phyloP scores from a whole-genome alignment of 2,797 vertebrate species.

The Myotis planiceps region DNA sequence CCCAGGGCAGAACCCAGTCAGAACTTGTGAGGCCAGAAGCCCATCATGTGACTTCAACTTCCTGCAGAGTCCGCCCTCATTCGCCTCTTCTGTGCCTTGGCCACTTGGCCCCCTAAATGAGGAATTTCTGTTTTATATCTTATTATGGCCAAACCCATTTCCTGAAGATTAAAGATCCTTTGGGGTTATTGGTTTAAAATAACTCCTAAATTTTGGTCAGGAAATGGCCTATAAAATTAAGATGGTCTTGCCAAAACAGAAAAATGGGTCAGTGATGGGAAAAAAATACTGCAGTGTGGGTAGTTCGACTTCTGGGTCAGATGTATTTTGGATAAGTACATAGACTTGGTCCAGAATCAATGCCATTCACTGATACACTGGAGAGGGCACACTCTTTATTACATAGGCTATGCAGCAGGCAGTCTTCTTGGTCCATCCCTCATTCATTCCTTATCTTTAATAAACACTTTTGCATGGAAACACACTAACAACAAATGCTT shows the following conservation, averaged over 20 bases:
- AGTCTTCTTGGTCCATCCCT: rapidly evolving
- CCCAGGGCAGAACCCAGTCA: background rate
- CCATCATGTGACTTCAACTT: background rate
- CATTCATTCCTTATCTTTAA: background rate
- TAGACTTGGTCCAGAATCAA: background rate
- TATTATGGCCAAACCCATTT: constrained; percentile 31
- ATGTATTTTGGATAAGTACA: background rate
- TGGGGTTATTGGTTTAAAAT: constrained; percentile 74
- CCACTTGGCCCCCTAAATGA: background rate
- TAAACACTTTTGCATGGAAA: background rate
- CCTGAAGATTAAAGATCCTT: constrained; percentile 61
- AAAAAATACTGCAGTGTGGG: background rate
- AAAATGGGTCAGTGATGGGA: constrained; percentile 43
- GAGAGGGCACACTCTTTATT: background rate
- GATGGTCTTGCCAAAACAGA: constrained; percentile 55
- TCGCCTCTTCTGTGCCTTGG: background rate
- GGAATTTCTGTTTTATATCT: constrained; percentile 7
- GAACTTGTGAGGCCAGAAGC: background rate
- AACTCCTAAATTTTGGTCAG: constrained; percentile 65
- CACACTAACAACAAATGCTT: background rate
- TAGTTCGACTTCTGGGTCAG: background rate
- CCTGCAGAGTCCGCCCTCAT: background rate
- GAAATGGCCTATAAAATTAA: constrained; percentile 68
- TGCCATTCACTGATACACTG: background rate
- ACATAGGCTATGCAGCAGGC: rapidly evolving